Conservation (phyloP, 2,888 invertebrate species). For the Physocephala rufipes region DNA sequence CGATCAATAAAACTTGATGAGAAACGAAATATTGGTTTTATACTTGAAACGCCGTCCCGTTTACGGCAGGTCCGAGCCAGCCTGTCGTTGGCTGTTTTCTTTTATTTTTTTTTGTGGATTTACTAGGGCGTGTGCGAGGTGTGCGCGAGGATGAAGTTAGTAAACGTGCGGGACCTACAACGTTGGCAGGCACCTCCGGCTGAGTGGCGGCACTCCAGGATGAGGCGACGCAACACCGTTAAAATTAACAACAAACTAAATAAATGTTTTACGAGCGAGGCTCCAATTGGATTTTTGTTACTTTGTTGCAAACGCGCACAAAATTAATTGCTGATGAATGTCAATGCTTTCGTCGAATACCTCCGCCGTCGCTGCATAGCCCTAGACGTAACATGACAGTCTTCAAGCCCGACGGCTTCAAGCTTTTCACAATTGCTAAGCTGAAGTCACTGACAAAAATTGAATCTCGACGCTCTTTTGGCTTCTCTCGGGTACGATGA, state of each 20-base stretch:
- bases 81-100: background rate
- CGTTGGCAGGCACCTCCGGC: conserved; percentile 28
- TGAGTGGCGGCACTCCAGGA: conserved; percentile 8
- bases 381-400: background rate
- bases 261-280: conserved; percentile 55
- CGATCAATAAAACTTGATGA: conserved; percentile 64
- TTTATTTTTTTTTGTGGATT: background rate
- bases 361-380: background rate
- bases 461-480: conserved; percentile 43
- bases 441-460: conserved; percentile 63
- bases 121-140: background rate
- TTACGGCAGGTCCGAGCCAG: background rate
- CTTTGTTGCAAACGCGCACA: conserved; percentile 62
- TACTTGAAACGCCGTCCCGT: background rate
- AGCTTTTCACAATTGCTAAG: conserved; percentile 43
- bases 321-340: conserved; percentile 64
- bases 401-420: conserved; percentile 1
- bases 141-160: background rate
- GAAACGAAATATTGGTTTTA: conserved; percentile 47
- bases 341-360: conserved; percentile 44
- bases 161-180: conserved; percentile 35
- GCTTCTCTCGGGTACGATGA: conserved; percentile 42
- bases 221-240: conserved; percentile 32
- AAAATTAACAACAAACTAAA: conserved; percentile 36
- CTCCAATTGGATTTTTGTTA: conserved; percentile 56